These are phyloP conservation scores for Esperia sulphurella DNA, from an alignment of 2,888 invertebrate species.

Conservation along the genomic window DNA sequence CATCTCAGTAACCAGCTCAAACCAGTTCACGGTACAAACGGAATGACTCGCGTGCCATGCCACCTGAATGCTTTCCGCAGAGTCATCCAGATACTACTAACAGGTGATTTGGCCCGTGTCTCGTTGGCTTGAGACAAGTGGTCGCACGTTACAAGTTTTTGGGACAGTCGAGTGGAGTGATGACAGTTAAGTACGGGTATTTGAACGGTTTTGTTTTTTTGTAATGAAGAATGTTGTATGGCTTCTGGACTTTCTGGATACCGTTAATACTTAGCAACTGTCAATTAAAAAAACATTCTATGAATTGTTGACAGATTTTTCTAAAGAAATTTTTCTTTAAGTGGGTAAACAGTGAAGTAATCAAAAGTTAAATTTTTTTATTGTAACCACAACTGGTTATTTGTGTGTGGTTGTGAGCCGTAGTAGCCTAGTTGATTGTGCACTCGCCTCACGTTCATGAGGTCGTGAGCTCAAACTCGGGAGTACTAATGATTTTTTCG, in stretches of 20 bases:
- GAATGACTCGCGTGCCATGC: slow-evolving; percentile 33
- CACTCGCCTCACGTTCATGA: too few species aligned
- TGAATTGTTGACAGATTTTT: too few species aligned
- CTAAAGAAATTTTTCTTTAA: too few species aligned
- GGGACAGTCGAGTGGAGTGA: slow-evolving; percentile 1
- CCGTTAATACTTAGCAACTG: too few species aligned
- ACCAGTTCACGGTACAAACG: slow-evolving; percentile 25
- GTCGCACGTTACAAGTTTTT: neutral
- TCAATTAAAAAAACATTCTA: too few species aligned
- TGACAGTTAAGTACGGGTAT: neutral
- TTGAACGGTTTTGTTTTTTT: neutral
- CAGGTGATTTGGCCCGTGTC: slow-evolving; percentile 37
- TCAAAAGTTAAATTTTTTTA: too few species aligned
- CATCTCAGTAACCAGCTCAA: slow-evolving; percentile 21
- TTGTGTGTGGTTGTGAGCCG: too few species aligned
- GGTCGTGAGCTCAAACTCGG: too few species aligned
- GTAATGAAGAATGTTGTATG: neutral
- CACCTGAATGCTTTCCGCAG: slow-evolving; percentile 38
- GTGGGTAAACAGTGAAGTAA: too few species aligned
- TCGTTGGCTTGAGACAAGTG: slow-evolving; percentile 23
- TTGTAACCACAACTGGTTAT: too few species aligned
- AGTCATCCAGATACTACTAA: slow-evolving; percentile 41
- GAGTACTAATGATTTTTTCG: too few species aligned
- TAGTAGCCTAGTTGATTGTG: too few species aligned
- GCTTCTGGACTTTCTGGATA: neutral